These are phyloP conservation scores for Anastrepha ludens DNA, from an alignment of 1,140 invertebrate genomes.

Conservation along the genomic window DNA sequence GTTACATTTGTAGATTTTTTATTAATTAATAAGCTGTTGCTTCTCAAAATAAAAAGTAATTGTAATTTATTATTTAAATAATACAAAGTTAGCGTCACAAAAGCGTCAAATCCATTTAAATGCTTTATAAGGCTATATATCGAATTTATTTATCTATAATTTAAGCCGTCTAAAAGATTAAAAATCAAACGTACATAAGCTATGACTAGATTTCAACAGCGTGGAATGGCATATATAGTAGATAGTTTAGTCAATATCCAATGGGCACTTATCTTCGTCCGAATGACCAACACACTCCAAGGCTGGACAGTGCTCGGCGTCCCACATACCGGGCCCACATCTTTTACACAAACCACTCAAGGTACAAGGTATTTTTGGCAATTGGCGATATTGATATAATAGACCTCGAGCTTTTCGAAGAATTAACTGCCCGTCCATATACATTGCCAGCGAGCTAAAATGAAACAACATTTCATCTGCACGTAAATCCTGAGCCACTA, in stretches of 20 bases:
- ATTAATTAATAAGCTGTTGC: too few relatives aligned
- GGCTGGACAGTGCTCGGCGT: conserved; percentile 88
- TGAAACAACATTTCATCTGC: conserved; percentile 95
- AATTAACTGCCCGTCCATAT: conserved; percentile 95
- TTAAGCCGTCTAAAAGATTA: neutral
- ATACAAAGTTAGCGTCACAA: neutral
- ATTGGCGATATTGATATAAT: conserved; percentile 90
- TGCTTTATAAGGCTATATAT: neutral
- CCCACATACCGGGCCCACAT: conserved; percentile 94
- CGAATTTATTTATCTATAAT: too few relatives aligned
- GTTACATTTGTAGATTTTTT: too few relatives aligned
- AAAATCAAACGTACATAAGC: neutral
- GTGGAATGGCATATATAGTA: neutral
- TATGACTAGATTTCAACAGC: neutral
- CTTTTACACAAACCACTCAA: conserved; percentile 89
- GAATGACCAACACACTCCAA: conserved; percentile 81
- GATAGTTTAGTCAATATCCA: conserved; percentile 72
- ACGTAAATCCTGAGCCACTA: conserved; percentile 90
- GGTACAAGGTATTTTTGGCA: conserved; percentile 90
- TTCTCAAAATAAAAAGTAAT: too few relatives aligned
- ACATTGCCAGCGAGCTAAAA: conserved; percentile 96
- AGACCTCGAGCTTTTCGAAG: conserved; percentile 93
- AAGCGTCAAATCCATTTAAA: neutral
- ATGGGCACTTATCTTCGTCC: conserved; percentile 73
- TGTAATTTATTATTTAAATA: neutral